Conservation (phyloP, 2,113 vertebrate genomes). For the Hyperoodon ampullatus region DNA sequence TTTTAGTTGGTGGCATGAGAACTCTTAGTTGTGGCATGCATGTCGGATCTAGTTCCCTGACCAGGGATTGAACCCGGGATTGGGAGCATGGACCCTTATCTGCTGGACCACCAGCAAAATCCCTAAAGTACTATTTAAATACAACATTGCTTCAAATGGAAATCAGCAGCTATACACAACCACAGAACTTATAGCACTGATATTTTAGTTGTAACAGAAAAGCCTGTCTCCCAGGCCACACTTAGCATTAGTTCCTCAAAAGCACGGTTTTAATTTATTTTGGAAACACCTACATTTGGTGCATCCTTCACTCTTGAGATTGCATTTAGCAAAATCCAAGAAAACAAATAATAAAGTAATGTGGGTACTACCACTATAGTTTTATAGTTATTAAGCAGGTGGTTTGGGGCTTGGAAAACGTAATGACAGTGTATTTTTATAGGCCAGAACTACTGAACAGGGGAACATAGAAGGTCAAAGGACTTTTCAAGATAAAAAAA, state of each 20-base stretch:
- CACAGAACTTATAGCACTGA: conserved; percentile 42
- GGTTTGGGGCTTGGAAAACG: not conserved
- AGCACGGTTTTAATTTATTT: conserved; percentile 4
- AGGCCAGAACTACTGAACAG: not conserved
- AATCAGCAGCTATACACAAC: conserved; percentile 7
- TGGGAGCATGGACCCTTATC: too few relatives aligned
- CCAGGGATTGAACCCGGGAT: too few relatives aligned
- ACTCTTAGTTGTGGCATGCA: too few relatives aligned
- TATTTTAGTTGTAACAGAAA: conserved; percentile 48
- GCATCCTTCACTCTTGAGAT: not conserved
- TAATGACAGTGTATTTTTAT: not conserved
- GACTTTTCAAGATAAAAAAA: not conserved
- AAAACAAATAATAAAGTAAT: not conserved
- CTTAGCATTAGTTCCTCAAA: not conserved
- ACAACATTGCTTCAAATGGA: conserved; percentile 2
- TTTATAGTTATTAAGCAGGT: conserved; percentile 5
- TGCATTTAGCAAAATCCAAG: conserved; percentile 30
- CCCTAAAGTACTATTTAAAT: conserved; percentile 52
- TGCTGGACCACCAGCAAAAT: too few relatives aligned
- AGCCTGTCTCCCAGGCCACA: not conserved
- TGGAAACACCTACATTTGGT: not conserved
- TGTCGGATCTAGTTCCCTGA: too few relatives aligned
- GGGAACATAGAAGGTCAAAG: not conserved
- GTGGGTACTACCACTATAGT: not conserved
- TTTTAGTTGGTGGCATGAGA: too few relatives aligned